These are phyloP conservation scores for Amphiprion clarkii DNA, from an alignment of 2,797 vertebrate genomes.

Conservation along the genomic window DNA sequence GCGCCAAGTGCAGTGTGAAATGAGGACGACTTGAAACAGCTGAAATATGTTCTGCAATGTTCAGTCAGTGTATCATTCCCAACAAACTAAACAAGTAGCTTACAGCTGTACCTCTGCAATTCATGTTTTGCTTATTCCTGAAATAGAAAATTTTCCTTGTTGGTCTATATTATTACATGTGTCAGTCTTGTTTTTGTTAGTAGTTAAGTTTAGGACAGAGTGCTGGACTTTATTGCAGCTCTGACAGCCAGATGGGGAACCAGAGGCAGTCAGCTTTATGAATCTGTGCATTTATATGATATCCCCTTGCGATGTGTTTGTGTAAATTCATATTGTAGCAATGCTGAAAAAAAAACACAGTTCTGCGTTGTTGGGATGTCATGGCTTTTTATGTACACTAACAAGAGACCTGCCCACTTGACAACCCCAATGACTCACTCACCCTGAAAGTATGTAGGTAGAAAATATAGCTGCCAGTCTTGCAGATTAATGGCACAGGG, in stretches of 20 bases:
- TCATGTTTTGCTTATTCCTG: neutral
- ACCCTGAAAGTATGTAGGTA: conserved; percentile 12
- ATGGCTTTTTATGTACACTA: conserved; percentile 13
- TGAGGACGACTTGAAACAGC: neutral
- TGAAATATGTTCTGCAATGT: neutral
- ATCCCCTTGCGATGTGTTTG: conserved; percentile 37
- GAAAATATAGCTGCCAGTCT: conserved; percentile 21
- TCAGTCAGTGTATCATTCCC: neutral
- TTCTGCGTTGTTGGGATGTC: conserved; percentile 15
- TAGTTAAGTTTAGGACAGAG: neutral
- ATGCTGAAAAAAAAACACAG: conserved; percentile 26
- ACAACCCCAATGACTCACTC: conserved; percentile 36
- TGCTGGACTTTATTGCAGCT: conserved; percentile 26
- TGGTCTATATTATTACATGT: neutral
- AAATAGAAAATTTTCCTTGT: neutral
- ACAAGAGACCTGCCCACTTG: conserved; percentile 9
- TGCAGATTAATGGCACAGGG: conserved; percentile 13
- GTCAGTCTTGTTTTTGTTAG: neutral
- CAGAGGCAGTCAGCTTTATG: conserved; percentile 38
- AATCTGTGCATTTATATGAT: conserved; percentile 31
- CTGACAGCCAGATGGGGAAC: neutral
- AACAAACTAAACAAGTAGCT: neutral
- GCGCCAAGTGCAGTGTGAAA: neutral
- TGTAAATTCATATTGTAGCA: conserved; percentile 36
- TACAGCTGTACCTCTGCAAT: neutral